Evolutionary conservation across 2,888 invertebrate species (phyloP), one percentile per base, ranked within the genome.

Genomic region (Amblyjoppa fuscipennis): DNA sequence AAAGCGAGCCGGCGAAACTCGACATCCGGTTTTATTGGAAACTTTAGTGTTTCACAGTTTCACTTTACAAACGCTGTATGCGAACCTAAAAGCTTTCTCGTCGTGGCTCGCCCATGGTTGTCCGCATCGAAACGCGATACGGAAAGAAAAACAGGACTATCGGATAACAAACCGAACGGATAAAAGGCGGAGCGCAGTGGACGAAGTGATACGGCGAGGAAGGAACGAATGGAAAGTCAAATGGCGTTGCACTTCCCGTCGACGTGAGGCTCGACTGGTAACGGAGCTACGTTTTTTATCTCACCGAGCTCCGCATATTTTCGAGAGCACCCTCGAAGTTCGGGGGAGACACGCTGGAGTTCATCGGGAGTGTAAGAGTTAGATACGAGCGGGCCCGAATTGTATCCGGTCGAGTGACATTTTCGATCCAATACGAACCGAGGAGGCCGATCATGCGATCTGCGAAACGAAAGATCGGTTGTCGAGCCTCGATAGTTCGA

Each of bases 181-280:
- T 3, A 49, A 64, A n/a, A 71, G 13, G 31, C 64, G 41, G 13
- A 20, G 13, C 1, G n/a, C 45, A 45, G 31, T 31, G 41, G 38
- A 51, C n/a, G 64, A 25, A 56, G 20, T 6, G 38, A 61, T 20
- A 49, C 34, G 34, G 69, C 41, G 20, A 64, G 20, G 41, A 64
- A 66, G 41, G 38, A 41, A 28, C 59, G 31, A 31, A 70, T 31
- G 75, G 61, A 56, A 74, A 80, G 82, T 28, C 51, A 53, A 80
- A 68, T 80, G 77, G 38, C 9, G 38, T 80, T 73, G 80, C 80
- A 80, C 59, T 31, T 25, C 25, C 11, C 38, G 64, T 56, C 78
- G 78, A 78, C 61, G 38, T 73, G 25, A 73, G 53, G 56, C 38
- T 68, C 59, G 74, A 56, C 45, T 69, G 25, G 80, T 68, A 85